Evolutionary conservation across 1,140 invertebrate species (phyloP).

Genomic region (Hylaeus anthracinus): DNA sequence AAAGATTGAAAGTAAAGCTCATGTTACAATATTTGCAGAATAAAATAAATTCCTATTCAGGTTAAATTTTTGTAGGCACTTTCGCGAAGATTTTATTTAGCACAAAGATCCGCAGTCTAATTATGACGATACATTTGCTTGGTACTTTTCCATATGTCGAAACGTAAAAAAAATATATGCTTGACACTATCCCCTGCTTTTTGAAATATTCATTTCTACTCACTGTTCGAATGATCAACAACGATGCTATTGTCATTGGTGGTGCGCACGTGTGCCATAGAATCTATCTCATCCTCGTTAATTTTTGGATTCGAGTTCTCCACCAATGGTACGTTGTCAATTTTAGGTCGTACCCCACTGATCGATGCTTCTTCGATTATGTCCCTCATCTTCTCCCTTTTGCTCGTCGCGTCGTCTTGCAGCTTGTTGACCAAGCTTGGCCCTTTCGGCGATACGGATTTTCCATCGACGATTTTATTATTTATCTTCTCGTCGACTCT

Average conservation of each 20-base stretch:
- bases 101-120: too few relatives aligned
- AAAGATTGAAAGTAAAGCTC: too few relatives aligned
- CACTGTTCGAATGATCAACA: constrained; percentile 7
- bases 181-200: background rate
- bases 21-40: too few relatives aligned
- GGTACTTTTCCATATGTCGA: too few relatives aligned
- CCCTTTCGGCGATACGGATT: constrained; percentile 1
- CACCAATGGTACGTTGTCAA: constrained; percentile 21
- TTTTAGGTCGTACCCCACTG: background rate
- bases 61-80: too few relatives aligned
- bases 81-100: too few relatives aligned
- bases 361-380: background rate
- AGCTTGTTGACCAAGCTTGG: background rate
- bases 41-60: too few relatives aligned
- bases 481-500: background rate
- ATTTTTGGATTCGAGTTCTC: constrained; percentile 34
- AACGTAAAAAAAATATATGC: too few relatives aligned
- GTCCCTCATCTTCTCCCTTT: background rate
- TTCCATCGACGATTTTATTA: constrained; percentile 1
- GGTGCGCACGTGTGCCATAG: background rate
- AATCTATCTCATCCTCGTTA: constrained; percentile 15
- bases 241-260: constrained; percentile 16
- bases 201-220: background rate
- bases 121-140: too few relatives aligned
- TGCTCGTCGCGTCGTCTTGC: background rate